Evolutionary conservation across 2,888 invertebrate species (phyloP), one percentile per base, ranked within the genome.

Genomic region (Scaptomyza reducta): DNA sequence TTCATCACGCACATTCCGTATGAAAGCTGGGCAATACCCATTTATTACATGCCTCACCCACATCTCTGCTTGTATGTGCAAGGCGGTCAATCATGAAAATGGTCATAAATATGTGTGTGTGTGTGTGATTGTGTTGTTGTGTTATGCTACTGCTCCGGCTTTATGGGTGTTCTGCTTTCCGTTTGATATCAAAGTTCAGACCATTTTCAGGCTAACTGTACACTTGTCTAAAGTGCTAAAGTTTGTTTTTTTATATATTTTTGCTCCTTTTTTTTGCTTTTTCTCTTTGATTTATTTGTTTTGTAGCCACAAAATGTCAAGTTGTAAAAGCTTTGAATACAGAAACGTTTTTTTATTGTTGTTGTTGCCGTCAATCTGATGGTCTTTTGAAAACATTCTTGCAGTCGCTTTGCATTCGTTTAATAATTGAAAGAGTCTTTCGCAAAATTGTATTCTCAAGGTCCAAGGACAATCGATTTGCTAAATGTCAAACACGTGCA

Each of bases 1-100:
- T 83, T 85, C 87, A 87, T 81, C 78, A 77, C 83, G 75, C 79
- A 87, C 62, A 74, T 64, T 71, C 76, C 49, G 69, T 69, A 70
- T 74, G 77, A 79, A 72, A 76, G 78, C 56, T 64, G 60, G 56
- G 65, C 60, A 68, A 77, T 53, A 72, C 51, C 63, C 65, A 77
- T 73, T 73, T 70, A 80, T 71, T 71, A 77, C 74, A 60, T 58
- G 41, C 51, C 54, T 61, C 29, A 18, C 9, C 7, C 33, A 13
- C 46, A 11, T 38, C 6, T 33, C 47, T 56, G 3, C 22, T 22
- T 22, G 22, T 22, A 22, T 22, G 22, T 45, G 57, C 60, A 69
- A 70, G 66, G 78, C 72, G 86, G 83, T 83, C 83, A 83, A 74
- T 83, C 86, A 80, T 83, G 83, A 72, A 86, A 86, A 85, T 80